Conservation (phyloP, 2,888 invertebrate species). For the Anthrax anthrax region DNA sequence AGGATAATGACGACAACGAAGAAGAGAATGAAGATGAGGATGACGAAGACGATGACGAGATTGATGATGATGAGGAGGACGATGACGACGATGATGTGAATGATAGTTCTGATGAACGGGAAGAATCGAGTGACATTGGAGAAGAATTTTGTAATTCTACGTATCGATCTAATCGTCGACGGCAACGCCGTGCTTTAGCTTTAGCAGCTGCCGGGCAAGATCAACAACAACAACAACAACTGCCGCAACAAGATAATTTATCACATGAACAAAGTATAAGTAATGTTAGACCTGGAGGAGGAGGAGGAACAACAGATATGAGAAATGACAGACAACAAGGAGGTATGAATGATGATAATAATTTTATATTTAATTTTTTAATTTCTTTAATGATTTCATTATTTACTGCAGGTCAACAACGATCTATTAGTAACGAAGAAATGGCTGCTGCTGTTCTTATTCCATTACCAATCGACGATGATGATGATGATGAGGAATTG, state of each 20-base stretch:
- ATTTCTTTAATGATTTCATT: too few species aligned
- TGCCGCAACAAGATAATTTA: background rate
- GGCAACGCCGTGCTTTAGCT: background rate
- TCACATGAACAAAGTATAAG: background rate
- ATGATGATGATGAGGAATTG: constrained; percentile 10
- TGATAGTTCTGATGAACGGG: constrained; percentile 5
- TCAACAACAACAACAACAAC: background rate
- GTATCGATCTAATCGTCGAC: too few species aligned
- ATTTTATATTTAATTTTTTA: too few species aligned
- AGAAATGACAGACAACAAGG: background rate
- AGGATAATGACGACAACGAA: background rate
- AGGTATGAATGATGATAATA: too few species aligned
- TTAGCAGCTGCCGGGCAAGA: background rate
- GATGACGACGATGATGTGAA: constrained; percentile 6
- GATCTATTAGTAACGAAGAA: constrained; percentile 1
- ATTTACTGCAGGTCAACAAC: background rate
- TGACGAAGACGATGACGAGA: constrained; percentile 9
- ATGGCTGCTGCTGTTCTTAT: constrained; percentile 8
- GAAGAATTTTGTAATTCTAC: constrained; percentile 3
- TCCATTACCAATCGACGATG: constrained; percentile 7
- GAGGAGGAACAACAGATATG: background rate
- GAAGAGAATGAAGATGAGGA: constrained; percentile 7
- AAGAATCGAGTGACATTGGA: constrained; percentile 7
- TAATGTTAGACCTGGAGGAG: background rate
- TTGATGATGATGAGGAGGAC: constrained; percentile 7